phyloP scores from a whole-genome alignment of 2,888 invertebrate species.

The Agriopis marginaria region DNA sequence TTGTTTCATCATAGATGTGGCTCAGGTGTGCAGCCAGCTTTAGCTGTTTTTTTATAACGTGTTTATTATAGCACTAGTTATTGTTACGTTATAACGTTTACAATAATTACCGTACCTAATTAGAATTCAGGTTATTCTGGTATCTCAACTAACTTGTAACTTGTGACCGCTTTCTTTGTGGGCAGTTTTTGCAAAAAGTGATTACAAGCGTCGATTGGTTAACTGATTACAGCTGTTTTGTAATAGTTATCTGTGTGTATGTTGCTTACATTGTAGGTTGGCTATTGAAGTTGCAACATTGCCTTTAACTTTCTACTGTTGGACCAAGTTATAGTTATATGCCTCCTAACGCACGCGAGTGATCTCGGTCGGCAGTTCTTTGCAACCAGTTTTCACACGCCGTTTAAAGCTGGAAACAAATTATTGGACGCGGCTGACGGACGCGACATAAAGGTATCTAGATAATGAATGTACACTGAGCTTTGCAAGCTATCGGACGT shows the following conservation, averaged over 20 bases:
- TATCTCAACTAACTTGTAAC: conserved; percentile 7
- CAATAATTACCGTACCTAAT: conserved; percentile 22
- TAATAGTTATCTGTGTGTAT: neutral
- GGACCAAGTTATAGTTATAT: no score
- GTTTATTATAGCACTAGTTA: conserved; percentile 27
- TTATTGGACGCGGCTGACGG: no score
- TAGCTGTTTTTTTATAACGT: conserved; percentile 22
- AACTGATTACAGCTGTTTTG: conserved; percentile 5
- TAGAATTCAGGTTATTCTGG: conserved; percentile 26
- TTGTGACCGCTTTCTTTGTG: conserved; percentile 1
- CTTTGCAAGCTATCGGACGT: no score
- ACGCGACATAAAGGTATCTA: no score
- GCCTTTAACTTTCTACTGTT: neutral
- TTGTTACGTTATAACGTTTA: conserved; percentile 28
- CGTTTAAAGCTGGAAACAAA: no score
- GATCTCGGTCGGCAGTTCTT: no score
- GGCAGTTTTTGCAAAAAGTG: conserved; percentile 6
- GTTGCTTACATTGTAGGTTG: neutral
- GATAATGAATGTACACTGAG: no score
- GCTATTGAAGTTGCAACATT: neutral
- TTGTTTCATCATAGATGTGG: neutral
- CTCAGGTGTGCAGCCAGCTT: conserved; percentile 1
- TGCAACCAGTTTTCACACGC: no score
- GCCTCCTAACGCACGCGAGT: no score
- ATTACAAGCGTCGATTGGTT: conserved; percentile 12